A percentile compares a stretch with the other conserved stretches of the same genome.
Evolutionary conservation across 2,888 invertebrate species (phyloP).

Genomic region (Unio pictorum): DNA sequence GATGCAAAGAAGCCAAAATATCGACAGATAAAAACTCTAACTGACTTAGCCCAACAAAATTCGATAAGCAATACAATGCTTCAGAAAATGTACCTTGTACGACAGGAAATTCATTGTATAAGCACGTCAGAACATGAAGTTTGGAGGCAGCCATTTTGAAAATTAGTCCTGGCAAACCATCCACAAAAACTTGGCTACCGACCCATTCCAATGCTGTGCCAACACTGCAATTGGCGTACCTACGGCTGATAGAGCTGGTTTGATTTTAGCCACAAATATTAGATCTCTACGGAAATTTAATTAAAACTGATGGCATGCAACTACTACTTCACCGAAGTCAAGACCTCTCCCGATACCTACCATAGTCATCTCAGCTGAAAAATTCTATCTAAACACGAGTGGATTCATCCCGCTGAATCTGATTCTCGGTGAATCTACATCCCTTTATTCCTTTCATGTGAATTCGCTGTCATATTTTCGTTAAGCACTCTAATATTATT

Average conservation of each 20-base stretch:
- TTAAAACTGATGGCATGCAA: too few species aligned
- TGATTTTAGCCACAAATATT: too few species aligned
- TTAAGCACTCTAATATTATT: not conserved
- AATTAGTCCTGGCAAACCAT: conserved; percentile 49
- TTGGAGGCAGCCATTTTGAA: conserved; percentile 56
- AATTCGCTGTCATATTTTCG: not conserved
- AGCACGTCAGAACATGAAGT: conserved; percentile 58
- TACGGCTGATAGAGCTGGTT: conserved; percentile 12
- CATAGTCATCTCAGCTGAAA: too few species aligned
- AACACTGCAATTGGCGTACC: conserved; percentile 42
- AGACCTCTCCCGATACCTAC: too few species aligned
- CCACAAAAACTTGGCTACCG: conserved; percentile 41
- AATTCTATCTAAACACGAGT: too few species aligned
- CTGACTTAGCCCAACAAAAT: too few species aligned
- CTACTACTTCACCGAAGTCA: too few species aligned
- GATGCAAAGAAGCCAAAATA: too few species aligned
- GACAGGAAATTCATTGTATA: conserved; percentile 11
- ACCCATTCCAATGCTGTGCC: conserved; percentile 43
- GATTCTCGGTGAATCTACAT: conserved; percentile 2
- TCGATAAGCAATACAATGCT: too few species aligned
- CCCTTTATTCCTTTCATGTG: not conserved
- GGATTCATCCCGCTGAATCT: not conserved
- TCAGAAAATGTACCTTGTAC: too few species aligned
- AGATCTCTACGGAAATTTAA: too few species aligned
- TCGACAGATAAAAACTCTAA: too few species aligned